These are phyloP conservation scores for Zosterops borbonicus DNA, from an alignment of 2,113 vertebrate species.

Conservation along the genomic window DNA sequence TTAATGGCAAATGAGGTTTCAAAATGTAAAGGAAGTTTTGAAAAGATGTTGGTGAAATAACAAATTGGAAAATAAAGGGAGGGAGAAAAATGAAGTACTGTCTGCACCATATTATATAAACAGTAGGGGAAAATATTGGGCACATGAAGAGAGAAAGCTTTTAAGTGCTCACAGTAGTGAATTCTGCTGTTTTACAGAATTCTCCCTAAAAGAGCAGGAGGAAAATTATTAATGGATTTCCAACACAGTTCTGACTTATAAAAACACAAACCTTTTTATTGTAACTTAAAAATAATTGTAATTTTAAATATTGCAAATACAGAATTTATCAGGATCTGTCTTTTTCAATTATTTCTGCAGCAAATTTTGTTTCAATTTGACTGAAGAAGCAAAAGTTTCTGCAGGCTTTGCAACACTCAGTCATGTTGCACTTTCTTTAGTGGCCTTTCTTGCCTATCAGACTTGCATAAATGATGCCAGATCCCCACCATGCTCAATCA, in stretches of 20 bases:
- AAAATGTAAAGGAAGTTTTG: background rate
- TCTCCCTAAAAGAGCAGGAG: background rate
- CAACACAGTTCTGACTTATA: background rate
- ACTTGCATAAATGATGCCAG: background rate
- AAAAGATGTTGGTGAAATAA: background rate
- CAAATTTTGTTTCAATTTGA: background rate
- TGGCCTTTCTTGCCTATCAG: background rate
- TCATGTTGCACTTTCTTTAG: background rate
- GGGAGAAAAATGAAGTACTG: background rate
- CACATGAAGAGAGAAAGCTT: background rate
- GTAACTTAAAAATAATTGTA: background rate
- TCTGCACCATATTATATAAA: background rate
- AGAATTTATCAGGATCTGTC: background rate
- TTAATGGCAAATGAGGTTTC: background rate
- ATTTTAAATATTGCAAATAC: background rate
- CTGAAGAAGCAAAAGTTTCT: background rate
- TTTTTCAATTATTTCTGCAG: background rate
- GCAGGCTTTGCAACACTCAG: fast-evolving
- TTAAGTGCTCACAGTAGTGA: background rate
- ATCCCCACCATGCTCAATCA: background rate
- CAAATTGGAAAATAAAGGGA: background rate
- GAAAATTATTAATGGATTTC: background rate
- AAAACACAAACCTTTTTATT: background rate
- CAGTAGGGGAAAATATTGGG: background rate
- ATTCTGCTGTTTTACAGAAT: background rate